A percentile compares a stretch with the other conserved stretches of the same genome.
Conservation (phyloP, 53 echinoderm and acorn worm genomes). For the Paracentrotus lividus region DNA sequence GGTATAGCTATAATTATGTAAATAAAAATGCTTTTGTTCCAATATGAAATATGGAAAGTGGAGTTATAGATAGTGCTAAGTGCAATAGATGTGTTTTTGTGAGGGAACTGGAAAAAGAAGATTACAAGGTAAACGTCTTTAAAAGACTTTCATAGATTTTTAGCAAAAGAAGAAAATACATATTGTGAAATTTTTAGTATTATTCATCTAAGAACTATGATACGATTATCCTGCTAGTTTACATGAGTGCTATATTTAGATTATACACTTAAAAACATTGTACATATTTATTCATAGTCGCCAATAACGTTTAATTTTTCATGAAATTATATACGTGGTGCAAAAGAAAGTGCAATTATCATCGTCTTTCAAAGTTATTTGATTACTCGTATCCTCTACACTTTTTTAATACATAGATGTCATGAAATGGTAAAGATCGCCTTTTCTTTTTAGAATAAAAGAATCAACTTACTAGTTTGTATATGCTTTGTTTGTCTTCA, state of each 20-base stretch:
- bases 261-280: background rate
- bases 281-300: background rate
- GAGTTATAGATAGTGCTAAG: background rate
- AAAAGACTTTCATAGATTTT: too few relatives aligned
- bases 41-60: background rate
- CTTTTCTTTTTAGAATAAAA: background rate
- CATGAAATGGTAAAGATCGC: background rate
- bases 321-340: background rate
- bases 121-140: too few relatives aligned
- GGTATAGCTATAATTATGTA: background rate
- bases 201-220: too few relatives aligned
- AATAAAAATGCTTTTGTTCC: too few relatives aligned
- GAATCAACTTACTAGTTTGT: background rate
- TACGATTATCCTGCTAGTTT: too few relatives aligned
- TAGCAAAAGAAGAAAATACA: too few relatives aligned
- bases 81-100: background rate
- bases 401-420: background rate
- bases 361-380: constrained; percentile 24
- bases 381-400: background rate
- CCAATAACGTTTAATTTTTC: background rate
- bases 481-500: background rate
- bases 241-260: too few relatives aligned
- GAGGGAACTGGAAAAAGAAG: background rate
- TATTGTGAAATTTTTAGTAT: too few relatives aligned
- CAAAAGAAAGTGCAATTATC: constrained; percentile 24